Evolutionary conservation across 2,113 vertebrate genomes (phyloP), one percentile per base, ranked within the genome.

Genomic region (Crotalus viridis): DNA sequence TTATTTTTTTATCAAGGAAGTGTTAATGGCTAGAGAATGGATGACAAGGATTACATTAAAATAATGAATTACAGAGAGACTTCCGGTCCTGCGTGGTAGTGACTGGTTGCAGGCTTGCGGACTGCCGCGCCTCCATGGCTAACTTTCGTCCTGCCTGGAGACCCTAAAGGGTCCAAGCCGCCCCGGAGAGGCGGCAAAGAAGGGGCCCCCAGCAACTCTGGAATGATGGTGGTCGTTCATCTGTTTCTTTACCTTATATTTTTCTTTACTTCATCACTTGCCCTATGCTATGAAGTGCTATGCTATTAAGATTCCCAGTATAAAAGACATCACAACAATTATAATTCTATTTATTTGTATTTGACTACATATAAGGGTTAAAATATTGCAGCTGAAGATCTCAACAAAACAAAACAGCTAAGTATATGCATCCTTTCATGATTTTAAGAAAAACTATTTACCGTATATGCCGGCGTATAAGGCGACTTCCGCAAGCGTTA

Each of bases 371-470:
- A 6, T 13, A 85, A 48, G 33, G 64, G 21, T 12, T 33, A 88
- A 61, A 92, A 48, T 81, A 55, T 55, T 74, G 9, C 26, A 19
- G 59, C 13, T 46, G 55, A 90, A 26, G 43, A 52, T 54, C 12
- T 85, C 21, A 59, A 15, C 13, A 91, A 92, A 39, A 89, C 21
- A 93, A 57, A 57, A 22, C 54, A 93, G 24, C 21, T 61, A 39
- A 52, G 10, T n/a, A 39, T 43, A 52, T 39, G 28, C 1, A 89
- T 24, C 26, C n/a, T 90, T 88, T 57, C 46, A 55, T 81, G 46
- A 39, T 93, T 94, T 46, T 89, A 55, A 90, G n/a, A 85, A 89
- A 89, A 91, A 94, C 85, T 51, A 69, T 54, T 91, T 85, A 90
- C 1, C 39, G 39, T 39, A 39, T 39, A 39, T 39, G 39, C 39